Percentiles rank a stretch among this genome's conserved stretches.
Evolutionary conservation across 1,140 invertebrate species (phyloP).

Genomic region (Trachymyrmex septentrionalis): DNA sequence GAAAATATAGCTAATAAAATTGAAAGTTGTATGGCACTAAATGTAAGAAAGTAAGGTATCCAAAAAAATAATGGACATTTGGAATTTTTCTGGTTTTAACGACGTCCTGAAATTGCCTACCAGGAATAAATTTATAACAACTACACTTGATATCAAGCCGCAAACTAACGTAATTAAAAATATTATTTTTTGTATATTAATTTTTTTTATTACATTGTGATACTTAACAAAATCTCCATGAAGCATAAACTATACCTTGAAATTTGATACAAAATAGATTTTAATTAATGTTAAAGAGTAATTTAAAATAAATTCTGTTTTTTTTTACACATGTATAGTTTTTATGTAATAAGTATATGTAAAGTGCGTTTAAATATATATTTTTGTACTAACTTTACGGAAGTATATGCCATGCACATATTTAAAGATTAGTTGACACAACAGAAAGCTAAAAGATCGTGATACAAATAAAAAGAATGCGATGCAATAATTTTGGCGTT

Average conservation of each 20-base stretch:
- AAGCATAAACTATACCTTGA: neutral
- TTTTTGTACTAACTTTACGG: neutral
- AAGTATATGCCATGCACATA: too few relatives aligned
- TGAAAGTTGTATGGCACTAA: conserved; percentile 97
- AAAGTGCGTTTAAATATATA: neutral
- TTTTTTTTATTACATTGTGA: neutral
- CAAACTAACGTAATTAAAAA: conserved; percentile 76
- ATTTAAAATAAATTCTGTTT: neutral
- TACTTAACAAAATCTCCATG: neutral
- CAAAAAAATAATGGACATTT: conserved; percentile 89
- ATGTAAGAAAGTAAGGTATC: conserved; percentile 92
- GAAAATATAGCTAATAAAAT: conserved; percentile 88
- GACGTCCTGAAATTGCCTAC: conserved; percentile 91
- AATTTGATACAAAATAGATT: neutral
- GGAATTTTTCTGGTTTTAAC: conserved; percentile 89
- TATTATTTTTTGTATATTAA: conserved; percentile 8
- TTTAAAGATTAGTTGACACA: neutral
- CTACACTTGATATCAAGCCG: conserved; percentile 92
- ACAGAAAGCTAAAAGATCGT: neutral
- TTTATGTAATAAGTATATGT: neutral
- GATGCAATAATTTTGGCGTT: neutral
- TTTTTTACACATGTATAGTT: neutral
- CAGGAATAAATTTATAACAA: conserved; percentile 97
- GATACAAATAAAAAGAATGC: neutral
- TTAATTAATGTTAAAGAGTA: neutral